Conservation (phyloP, 2,113 vertebrate genomes). For the Xenopus laevis region DNA sequence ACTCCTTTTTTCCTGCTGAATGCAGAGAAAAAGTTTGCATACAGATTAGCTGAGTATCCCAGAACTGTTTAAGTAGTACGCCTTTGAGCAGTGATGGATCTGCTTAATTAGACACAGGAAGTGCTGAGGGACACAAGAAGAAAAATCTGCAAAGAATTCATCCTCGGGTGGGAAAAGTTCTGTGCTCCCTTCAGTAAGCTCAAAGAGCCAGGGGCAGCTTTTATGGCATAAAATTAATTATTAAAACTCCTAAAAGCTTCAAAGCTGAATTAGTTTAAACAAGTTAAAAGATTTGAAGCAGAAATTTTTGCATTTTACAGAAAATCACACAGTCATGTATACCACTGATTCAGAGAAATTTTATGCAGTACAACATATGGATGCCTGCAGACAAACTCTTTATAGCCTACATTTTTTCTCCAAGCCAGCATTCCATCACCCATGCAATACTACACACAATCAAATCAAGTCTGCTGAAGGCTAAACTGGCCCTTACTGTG, state of each 20-base stretch:
- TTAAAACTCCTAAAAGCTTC: conserved; percentile 37
- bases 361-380: too few species aligned
- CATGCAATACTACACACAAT: too few species aligned
- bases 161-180: background rate
- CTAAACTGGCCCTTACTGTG: too few species aligned
- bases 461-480: too few species aligned
- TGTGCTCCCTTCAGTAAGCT: background rate
- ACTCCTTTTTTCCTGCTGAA: conserved; percentile 5
- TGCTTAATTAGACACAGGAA: conserved; percentile 16
- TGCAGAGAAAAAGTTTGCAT: conserved; percentile 7
- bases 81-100: background rate
- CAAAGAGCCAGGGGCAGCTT: fast-evolving
- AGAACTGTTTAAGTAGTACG: background rate
- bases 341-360: too few species aligned
- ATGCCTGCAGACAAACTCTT: too few species aligned
- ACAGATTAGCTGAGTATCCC: conserved; percentile 3
- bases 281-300: too few species aligned
- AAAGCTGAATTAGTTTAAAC: too few species aligned
- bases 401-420: too few species aligned
- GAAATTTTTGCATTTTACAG: too few species aligned
- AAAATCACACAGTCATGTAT: too few species aligned
- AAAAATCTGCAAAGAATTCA: background rate
- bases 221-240: conserved; percentile 39
- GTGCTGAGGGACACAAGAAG: conserved; percentile 1
- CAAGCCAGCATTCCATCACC: too few species aligned